Conservation (phyloP, 2,797 vertebrate genomes). For the Danio kyathit region DNA sequence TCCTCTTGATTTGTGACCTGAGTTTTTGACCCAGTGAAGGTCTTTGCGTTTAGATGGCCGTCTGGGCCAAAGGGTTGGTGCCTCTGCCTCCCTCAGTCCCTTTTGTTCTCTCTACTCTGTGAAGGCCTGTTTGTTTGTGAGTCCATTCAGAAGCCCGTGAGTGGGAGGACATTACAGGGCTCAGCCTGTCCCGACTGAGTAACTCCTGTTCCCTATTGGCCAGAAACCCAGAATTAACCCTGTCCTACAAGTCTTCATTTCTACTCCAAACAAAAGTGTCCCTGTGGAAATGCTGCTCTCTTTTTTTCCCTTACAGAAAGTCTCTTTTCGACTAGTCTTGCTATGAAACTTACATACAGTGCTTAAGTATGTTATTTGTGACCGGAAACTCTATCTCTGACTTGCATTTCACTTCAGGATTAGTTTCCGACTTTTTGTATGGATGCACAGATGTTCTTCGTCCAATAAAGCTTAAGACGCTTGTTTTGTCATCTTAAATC, state of each 20-base stretch:
- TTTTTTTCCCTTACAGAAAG: neutral
- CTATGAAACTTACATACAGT: neutral
- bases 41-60: neutral
- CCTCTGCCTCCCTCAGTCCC: conserved; percentile 15
- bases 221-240: conserved; percentile 25
- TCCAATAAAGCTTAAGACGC: neutral
- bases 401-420: neutral
- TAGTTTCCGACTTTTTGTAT: neutral
- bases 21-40: conserved; percentile 48
- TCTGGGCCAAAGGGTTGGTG: conserved; percentile 45
- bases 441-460: neutral
- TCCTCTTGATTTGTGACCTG: conserved; percentile 22
- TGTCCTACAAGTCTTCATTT: conserved; percentile 23
- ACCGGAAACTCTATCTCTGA: neutral
- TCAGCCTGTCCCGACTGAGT: conserved; percentile 46
- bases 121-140: conserved; percentile 55
- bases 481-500: neutral
- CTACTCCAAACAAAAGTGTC: conserved; percentile 34
- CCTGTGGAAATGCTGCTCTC: conserved; percentile 38
- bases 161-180: conserved; percentile 71
- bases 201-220: conserved; percentile 33
- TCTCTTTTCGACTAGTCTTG: neutral
- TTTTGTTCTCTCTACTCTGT: conserved; percentile 49
- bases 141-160: conserved; percentile 61
- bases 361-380: neutral